Percentiles rank a stretch among this genome's conserved stretches.
These are phyloP conservation scores for Suncus etruscus DNA, from an alignment of 2,113 vertebrate genomes.

Conservation along the genomic window DNA sequence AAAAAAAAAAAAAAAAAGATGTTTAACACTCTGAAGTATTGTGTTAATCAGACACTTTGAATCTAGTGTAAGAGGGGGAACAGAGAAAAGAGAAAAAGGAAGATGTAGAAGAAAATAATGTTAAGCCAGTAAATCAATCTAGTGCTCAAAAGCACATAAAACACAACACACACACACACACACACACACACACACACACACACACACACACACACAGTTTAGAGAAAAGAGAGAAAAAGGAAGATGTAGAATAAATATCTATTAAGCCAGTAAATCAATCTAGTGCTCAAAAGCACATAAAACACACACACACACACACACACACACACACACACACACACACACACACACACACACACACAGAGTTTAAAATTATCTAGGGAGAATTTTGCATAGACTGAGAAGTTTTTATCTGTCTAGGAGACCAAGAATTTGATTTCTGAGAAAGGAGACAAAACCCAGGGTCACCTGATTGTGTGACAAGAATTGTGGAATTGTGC, in stretches of 20 bases:
- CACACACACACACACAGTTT: too few relatives aligned
- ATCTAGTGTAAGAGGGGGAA: too few relatives aligned
- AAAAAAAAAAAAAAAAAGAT: background rate
- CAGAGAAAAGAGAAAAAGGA: too few relatives aligned
- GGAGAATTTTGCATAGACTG: background rate
- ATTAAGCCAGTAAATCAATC: background rate
- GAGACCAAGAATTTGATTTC: background rate
- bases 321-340: too few relatives aligned
- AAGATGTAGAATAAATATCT: conserved; percentile 17
- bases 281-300: background rate
- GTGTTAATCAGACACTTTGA: too few relatives aligned
- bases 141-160: background rate
- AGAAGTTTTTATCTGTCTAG: background rate
- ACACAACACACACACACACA: too few relatives aligned
- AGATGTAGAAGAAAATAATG: background rate
- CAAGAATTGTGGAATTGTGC: background rate
- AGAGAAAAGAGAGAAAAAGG: too few relatives aligned
- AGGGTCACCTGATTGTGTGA: background rate
- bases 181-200: too few relatives aligned
- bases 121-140: background rate
- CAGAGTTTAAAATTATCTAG: background rate
- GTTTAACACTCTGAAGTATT: background rate
- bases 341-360: background rate
- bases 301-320: too few relatives aligned
- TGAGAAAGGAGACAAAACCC: background rate